Evolutionary conservation across 2,888 invertebrate genomes (phyloP), one percentile per base, ranked within the genome.

Genomic region (Erebia ligea): DNA sequence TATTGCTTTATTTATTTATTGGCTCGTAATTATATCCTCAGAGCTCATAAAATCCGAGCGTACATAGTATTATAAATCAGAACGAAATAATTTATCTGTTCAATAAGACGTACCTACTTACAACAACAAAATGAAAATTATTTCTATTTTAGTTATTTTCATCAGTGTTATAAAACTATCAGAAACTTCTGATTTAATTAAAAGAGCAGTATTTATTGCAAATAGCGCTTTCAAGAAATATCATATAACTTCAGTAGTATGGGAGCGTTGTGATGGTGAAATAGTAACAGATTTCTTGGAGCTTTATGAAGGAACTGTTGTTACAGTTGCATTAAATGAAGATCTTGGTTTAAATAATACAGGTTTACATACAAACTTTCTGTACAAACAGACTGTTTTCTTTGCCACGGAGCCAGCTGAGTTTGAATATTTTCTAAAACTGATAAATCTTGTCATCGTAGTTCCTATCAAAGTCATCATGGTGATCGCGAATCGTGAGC

Each of bases 381-480:
- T 75, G 34, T 85, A 77, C 61, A 77, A 73, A 52, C 88, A 88
- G 79, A 82, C 83, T 0, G 75, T 89, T 17, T 77, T 86, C 21
- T 84, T 89, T 57, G 82, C 84, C 25, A 17, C 3, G n/a, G 54
- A 72, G 2, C 58, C 79, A 56, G 52, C 80, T n/a, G 83, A 85
- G 73, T 85, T 87, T 64, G 70, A 75, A 21, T 72, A 76, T 67
- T 82, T 84, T 40, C 68, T 84, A 45, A 48, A 72, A 58, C 67
- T 78, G 17, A 70, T 86, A 19, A 82, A 83, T 67, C 68, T 77
- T 57, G 68, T 76, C n/a, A 75, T 81, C 19, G 70, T 81, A 15
- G 69, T 72, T 50, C 78, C 85, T 0, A 81, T 87, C 58, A 78
- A 73, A 25, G 74, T 87, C 2, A 80, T 89, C 70, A 73, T 85